Base-by-base conservation (phyloP, 2,888 invertebrate genomes). In the Acanthacorydalis orientalis region DNA sequence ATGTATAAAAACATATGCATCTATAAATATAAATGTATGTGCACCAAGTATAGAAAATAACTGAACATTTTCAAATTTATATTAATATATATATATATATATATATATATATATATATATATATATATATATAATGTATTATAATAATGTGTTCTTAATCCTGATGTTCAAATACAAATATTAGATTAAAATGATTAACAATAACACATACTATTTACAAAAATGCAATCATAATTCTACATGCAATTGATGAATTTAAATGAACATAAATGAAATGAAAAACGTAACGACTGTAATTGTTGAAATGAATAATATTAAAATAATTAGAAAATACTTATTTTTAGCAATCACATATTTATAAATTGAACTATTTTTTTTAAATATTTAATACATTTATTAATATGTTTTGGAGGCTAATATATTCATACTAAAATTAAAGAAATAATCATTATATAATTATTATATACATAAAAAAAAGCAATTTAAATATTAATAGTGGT, bases 71-170 rank as follows among this genome's bases (percentile, higher is more conserved):
- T n/a, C n/a, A n/a, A n/a, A 46, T 46, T 16, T 38, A 37, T 38
- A 46, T 46, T 7, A 7, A 46, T 46, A 46, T 46, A 46, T 46
- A 46, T 46, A 40, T 40, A 40, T 46, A 46, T 39, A 46, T 46
- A 46, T 46, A 46, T 46, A 40, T 40, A 46, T 40, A 46, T 39
- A 39, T 40, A 46, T 40, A 46, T 46, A 46, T 40, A 46, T 46
- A 40, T 46, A 46, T 46, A 46, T 46, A 46, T 46, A 46, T 39
- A 46, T 46, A 45, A 16, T 16, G 4, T 43, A 10, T 23, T n/a
- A n/a, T n/a, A 23, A 23, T 23, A 23, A 23, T 23, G 2, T 23
- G 3, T 23, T 23, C 6, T 23, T 6, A 23, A 23, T 23, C 23
- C 6, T 23, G 2, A 6, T 31, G 32, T 43, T 16, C 31, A 23